Evolutionary conservation across 2,888 invertebrate species (phyloP).

Genomic region (Sarcophaga variegata): DNA sequence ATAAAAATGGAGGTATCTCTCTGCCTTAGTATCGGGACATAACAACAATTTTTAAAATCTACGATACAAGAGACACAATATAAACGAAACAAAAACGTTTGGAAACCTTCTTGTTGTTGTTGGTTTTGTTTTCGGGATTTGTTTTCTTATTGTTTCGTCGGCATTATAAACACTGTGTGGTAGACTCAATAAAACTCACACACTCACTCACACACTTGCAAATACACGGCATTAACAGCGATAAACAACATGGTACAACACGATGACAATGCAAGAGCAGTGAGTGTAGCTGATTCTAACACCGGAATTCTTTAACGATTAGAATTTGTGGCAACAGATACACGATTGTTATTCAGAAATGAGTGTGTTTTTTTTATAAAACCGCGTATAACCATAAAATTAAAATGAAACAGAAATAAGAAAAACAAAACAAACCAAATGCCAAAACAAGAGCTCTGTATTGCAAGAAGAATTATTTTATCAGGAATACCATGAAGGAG

Average conservation of each 20-base stretch:
- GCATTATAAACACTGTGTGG: conserved; percentile 28
- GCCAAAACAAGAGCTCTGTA: neutral
- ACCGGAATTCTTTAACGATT: conserved; percentile 47
- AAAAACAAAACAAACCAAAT: neutral
- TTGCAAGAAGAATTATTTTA: neutral
- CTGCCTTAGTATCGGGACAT: neutral
- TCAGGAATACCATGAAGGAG: neutral
- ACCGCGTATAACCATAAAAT: conserved; percentile 26
- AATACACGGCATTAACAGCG: conserved; percentile 13
- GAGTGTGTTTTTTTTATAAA: neutral
- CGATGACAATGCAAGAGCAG: conserved; percentile 37
- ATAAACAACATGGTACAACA: neutral
- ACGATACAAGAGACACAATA: neutral
- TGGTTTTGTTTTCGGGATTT: conserved; percentile 1
- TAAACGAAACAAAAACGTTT: conserved; percentile 43
- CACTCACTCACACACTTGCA: neutral
- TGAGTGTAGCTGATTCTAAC: conserved; percentile 27
- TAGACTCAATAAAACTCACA: neutral
- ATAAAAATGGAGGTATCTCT: neutral
- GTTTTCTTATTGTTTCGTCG: conserved; percentile 10
- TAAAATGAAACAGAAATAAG: neutral
- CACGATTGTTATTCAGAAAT: conserved; percentile 26
- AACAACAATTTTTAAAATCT: conserved; percentile 4
- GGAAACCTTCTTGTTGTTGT: conserved; percentile 23
- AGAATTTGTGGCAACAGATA: conserved; percentile 60